Conservation (phyloP, 2,797 vertebrate genomes). For the Pseudopleuronectes americanus region DNA sequence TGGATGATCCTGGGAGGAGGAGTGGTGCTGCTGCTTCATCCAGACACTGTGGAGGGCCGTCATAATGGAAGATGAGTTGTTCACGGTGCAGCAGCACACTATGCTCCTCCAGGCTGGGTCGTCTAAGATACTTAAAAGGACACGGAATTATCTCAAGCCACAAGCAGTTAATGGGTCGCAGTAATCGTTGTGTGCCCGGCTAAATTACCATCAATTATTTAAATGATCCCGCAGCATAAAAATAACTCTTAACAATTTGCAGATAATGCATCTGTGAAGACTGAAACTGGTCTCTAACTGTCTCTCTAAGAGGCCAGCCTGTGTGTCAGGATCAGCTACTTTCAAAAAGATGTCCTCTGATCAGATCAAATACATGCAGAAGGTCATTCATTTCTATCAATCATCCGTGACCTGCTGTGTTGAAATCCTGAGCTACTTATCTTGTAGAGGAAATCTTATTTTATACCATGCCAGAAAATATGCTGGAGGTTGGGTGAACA, state of each 20-base stretch:
- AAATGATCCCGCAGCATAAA: neutral
- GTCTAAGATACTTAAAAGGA: neutral
- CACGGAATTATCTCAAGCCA: neutral
- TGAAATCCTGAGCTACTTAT: neutral
- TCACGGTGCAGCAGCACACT: neutral
- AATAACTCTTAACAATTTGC: neutral
- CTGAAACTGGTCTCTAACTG: slow-evolving; percentile 3
- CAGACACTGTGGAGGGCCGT: neutral
- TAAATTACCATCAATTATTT: slow-evolving; percentile 6
- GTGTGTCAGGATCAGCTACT: too few species aligned
- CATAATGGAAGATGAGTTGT: neutral
- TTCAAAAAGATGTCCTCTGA: too few species aligned
- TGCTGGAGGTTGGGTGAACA: neutral
- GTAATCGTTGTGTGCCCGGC: neutral
- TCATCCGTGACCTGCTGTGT: neutral
- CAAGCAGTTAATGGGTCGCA: neutral
- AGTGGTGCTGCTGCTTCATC: neutral
- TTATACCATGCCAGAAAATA: too few species aligned
- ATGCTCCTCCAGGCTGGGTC: slow-evolving; percentile 2
- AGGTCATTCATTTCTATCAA: too few species aligned
- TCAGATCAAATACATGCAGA: too few species aligned
- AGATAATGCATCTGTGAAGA: slow-evolving; percentile 11
- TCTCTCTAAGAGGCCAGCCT: neutral
- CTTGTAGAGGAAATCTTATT: too few species aligned
- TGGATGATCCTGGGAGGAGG: neutral